Conservation (phyloP, 2,888 invertebrate species). For the Sicus ferrugineus region DNA sequence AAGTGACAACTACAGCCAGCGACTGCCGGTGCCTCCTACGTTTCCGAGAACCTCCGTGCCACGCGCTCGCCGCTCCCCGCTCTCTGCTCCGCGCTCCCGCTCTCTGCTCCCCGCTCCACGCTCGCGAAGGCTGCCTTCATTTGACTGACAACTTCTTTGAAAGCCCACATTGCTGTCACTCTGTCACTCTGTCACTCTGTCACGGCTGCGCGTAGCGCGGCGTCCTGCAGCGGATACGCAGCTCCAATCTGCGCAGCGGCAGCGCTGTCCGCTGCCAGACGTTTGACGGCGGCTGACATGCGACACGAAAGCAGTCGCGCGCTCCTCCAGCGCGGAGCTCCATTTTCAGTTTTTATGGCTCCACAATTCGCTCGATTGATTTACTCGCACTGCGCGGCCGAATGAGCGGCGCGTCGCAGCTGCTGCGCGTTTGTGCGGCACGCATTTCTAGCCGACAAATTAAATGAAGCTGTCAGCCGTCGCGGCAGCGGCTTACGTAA, state of each 20-base stretch:
- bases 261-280: neutral
- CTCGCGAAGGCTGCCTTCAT: constrained; percentile 10
- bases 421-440: neutral
- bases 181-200: neutral
- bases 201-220: neutral
- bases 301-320: neutral
- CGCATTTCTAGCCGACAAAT: constrained; percentile 1
- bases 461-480: constrained; percentile 30
- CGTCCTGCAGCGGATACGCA: constrained; percentile 13
- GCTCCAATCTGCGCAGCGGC: neutral
- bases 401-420: constrained; percentile 2
- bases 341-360: neutral
- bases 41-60: neutral
- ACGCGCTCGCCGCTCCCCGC: no score
- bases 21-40: neutral
- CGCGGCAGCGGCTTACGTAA: constrained; percentile 28
- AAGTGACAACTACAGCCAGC: no score
- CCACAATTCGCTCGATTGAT: constrained; percentile 18
- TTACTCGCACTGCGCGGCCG: constrained; percentile 15
- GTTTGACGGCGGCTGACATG: neutral
- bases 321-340: neutral
- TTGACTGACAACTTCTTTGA: constrained; percentile 30
- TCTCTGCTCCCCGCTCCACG: no score
- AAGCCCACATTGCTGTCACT: constrained; percentile 12
- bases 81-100: no score